Evolutionary conservation across 2,113 vertebrate genomes (phyloP), one percentile per base, ranked within the genome.

Genomic region (Amphiprion ocellaris): DNA sequence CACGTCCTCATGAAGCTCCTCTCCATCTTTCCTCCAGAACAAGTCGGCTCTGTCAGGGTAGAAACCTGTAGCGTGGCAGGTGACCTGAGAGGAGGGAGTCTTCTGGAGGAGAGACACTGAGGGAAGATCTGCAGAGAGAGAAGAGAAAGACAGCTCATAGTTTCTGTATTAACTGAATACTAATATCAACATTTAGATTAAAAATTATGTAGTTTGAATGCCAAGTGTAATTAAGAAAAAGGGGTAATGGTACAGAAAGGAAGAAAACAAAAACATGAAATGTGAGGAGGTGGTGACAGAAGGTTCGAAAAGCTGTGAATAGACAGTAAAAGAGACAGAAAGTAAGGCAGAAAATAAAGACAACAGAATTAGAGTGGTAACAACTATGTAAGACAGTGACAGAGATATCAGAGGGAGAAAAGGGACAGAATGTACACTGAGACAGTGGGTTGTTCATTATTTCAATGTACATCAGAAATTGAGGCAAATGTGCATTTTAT

Each of bases 41-140:
- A 52, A 16, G n/a, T 11, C 17, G 30, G 69, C 84, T 39, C 26
- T 59, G 21, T 52, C 0, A 0, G 84, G 86, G 54, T 82, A 78
- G 78, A 90, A 90, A 72, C 88, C 85, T 65, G 85, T 71, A 69
- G 81, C 78, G 0, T 75, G 58, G 71, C 86, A 88, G 69, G 24
- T 67, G 62, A 88, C 0, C 23, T 64, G 50, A 75, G 89, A 87
- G 56, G 85, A 82, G 17, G 86, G 37, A 24, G 80, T 24, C 74
- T 71, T 90, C 85, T 86, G 87, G 58, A 87, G 79, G 69, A 89
- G 30, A 69, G 24, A 87, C 53, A 85, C 68, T 28, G 72, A 68
- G 8, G 84, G 75, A 16, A 9, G 56, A 1, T 3, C 74, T 82
- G 62, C 21, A 21, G 17, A 16, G n/a, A n/a, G 16, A 17, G 3